These are phyloP conservation scores for Nothura maculosa DNA, from an alignment of 2,797 vertebrate species.

Conservation along the genomic window DNA sequence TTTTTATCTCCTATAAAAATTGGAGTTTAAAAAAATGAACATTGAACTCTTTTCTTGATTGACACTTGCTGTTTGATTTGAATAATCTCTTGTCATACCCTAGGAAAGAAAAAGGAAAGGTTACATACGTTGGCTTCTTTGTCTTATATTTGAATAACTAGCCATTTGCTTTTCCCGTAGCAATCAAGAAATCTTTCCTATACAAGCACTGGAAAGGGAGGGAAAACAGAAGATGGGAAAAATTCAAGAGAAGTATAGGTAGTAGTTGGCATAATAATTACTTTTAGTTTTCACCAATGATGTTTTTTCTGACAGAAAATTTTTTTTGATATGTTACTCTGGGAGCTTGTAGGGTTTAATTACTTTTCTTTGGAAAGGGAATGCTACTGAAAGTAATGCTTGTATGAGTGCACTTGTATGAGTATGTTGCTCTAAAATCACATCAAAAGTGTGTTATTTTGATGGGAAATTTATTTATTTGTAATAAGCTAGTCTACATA, in stretches of 20 bases:
- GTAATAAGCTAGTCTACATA: not conserved
- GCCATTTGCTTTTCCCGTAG: not conserved
- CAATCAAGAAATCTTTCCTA: not conserved
- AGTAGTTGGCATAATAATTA: not conserved
- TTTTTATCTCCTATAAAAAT: not conserved
- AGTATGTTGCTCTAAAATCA: not conserved
- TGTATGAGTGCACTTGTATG: not conserved
- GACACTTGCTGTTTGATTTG: not conserved
- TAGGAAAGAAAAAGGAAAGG: accelerated
- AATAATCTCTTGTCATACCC: not conserved
- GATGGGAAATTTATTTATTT: not conserved
- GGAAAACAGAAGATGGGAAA: not conserved
- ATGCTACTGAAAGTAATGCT: not conserved
- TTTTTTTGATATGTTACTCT: not conserved
- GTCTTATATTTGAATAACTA: not conserved
- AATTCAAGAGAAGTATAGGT: accelerated
- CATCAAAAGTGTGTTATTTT: not conserved
- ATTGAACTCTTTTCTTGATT: not conserved
- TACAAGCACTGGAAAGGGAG: not conserved
- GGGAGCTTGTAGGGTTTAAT: not conserved
- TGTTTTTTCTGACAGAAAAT: not conserved
- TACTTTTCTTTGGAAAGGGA: not conserved
- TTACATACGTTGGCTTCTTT: not conserved
- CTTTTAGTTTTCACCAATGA: not conserved
- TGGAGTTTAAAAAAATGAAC: not conserved